A percentile compares a stretch with the other conserved stretches of the same genome.
These are phyloP conservation scores for Drosophila bunnanda DNA, from an alignment of 2,888 invertebrate species.

Conservation along the genomic window DNA sequence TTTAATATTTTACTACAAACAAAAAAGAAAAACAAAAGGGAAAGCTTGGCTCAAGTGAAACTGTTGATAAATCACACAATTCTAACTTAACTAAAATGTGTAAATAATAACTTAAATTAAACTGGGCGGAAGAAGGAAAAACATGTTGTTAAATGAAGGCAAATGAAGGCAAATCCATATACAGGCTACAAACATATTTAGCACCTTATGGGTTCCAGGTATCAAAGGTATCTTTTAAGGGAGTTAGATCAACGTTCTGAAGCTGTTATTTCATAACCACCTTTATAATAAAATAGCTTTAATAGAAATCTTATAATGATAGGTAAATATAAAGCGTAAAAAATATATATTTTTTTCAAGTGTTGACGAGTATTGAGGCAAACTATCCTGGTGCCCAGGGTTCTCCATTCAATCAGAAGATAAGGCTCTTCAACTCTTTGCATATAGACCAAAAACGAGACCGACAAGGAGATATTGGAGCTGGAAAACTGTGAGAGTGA, in stretches of 20 bases:
- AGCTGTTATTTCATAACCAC: background rate
- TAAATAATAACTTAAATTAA: too few species aligned
- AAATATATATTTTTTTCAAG: background rate
- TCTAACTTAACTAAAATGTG: too few species aligned
- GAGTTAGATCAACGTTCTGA: background rate
- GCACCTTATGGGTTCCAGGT: background rate
- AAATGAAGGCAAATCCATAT: too few species aligned
- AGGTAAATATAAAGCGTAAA: too few species aligned
- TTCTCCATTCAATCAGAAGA: conserved; percentile 25
- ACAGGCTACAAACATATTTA: background rate
- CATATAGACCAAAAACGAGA: conserved; percentile 27
- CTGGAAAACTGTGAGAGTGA: background rate
- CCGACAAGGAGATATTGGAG: conserved; percentile 11
- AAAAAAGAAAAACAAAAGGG: too few species aligned
- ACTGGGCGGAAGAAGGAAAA: too few species aligned
- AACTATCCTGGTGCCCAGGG: conserved; percentile 5
- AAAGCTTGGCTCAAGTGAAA: too few species aligned
- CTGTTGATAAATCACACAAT: too few species aligned
- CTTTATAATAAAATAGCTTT: background rate
- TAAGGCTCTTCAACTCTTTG: conserved; percentile 45
- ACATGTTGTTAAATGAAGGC: background rate
- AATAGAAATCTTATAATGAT: too few species aligned
- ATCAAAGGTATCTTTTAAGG: background rate
- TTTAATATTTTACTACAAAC: too few species aligned
- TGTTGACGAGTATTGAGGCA: conserved; percentile 3